Conservation (phyloP, 1,140 invertebrate genomes). For the Achatina immaculata region DNA sequence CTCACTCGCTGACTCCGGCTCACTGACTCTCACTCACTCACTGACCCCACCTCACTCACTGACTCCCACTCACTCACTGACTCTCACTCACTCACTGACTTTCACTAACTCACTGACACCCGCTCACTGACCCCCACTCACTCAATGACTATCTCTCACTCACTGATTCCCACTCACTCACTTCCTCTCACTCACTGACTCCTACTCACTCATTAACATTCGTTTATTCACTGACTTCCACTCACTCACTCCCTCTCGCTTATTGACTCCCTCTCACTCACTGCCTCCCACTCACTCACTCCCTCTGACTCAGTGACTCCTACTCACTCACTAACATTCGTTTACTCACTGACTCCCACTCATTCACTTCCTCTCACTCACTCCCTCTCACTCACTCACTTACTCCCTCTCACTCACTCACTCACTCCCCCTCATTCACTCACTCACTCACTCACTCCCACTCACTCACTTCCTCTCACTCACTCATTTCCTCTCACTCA, state of each 20-base stretch:
- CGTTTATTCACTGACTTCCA: background rate
- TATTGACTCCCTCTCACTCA: background rate
- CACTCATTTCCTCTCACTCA: background rate
- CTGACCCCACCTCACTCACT: background rate
- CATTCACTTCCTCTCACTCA: background rate
- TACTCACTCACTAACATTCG: background rate
- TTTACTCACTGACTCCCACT: background rate
- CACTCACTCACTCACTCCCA: no score
- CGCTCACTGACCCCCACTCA: background rate
- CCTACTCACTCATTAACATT: no score
- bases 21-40: slow-evolving; percentile 5
- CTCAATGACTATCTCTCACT: slow-evolving; percentile 1
- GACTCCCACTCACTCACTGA: background rate
- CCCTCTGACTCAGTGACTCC: background rate
- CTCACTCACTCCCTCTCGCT: background rate
- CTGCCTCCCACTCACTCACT: background rate
- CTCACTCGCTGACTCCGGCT: background rate
- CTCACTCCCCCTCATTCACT: no score
- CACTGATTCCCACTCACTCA: background rate
- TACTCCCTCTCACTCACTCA: background rate
- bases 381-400: slow-evolving; percentile 7
- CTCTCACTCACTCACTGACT: background rate
- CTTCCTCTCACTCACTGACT: no score
- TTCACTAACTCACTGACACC: background rate
- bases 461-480: background rate